Base-by-base conservation (phyloP, 2,113 vertebrate species). In the Tragelaphus buxtoni region DNA sequence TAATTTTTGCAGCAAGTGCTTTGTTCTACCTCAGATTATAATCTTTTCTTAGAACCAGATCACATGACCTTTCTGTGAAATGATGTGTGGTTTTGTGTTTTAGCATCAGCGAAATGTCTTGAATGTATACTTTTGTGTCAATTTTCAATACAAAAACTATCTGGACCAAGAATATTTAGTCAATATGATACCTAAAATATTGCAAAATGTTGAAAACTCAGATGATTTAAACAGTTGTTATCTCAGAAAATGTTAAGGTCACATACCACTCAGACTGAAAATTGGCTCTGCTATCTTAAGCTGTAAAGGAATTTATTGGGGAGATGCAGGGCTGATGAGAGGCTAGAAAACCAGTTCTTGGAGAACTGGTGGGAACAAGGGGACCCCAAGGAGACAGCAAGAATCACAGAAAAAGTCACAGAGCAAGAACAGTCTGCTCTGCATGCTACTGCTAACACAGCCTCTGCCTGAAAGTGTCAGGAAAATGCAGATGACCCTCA, bases 41-140 rank as follows among this genome's bases (percentile, higher is more conserved):
- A 97, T 96, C 88, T 95, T 81, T 97, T 93, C 97, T 94, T 80
- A 97, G 96, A 97, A 98, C 8, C 3, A 24, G 17, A 18, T 93
- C 65, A 88, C 49, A 53, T 88, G 20, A 61, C 20, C 69, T 92
- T 94, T 69, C 91, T 94, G 60, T 72, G 84, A 88, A 90, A 80
- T 83, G 56, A 79, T 9, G 8, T 89, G 77, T 92, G 84, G 72
- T 96, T 97, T 95, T 93, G 30, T 95, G 32, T 85, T 89, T 95
- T 72, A 79, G 26, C 14, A 53, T 32, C 56, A 86, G 77, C 72
- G 4, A 95, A 83, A 86, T 87, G n/a, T 32, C 89, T 97, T 93
- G 5, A 91, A 82, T 79, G 86, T 91, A 82, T 61, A 93, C 45
- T 92, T 93, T 81, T 16, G 76, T 69, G 28, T 3, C 65, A 51